Conservation (phyloP, 2,888 invertebrate species). For the Catocala nupta region DNA sequence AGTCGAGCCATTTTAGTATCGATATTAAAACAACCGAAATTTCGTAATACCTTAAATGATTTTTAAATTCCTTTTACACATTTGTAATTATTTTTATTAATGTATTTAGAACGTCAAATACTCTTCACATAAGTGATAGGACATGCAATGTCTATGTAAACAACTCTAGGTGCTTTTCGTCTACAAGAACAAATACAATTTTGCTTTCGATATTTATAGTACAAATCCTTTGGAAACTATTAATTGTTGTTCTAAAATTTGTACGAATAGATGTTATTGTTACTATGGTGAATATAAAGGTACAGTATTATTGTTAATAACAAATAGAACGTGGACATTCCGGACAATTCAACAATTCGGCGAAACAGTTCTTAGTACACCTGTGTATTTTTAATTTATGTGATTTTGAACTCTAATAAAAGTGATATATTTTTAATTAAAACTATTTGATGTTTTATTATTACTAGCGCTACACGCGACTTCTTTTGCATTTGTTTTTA, state of each 20-base stretch:
- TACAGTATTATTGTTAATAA: constrained; percentile 52
- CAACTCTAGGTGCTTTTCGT: constrained; percentile 36
- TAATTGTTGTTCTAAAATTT: constrained; percentile 39
- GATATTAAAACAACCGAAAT: too few species aligned
- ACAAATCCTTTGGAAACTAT: constrained; percentile 39
- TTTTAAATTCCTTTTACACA: too few species aligned
- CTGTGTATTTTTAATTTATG: constrained; percentile 52
- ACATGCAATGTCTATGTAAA: constrained; percentile 34
- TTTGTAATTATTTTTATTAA: too few species aligned
- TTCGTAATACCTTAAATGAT: too few species aligned
- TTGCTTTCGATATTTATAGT: constrained; percentile 40
- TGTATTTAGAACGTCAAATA: too few species aligned
- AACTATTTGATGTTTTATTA: background rate
- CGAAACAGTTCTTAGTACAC: constrained; percentile 40
- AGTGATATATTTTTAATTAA: constrained; percentile 78
- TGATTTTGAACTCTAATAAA: constrained; percentile 71
- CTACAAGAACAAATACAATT: constrained; percentile 16
- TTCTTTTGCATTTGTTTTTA: too few species aligned
- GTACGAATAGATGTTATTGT: constrained; percentile 38
- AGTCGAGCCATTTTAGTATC: too few species aligned
- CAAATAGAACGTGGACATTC: constrained; percentile 44
- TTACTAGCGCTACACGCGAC: too few species aligned
- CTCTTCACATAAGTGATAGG: background rate
- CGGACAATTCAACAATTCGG: constrained; percentile 27
- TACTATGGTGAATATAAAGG: constrained; percentile 37